Evolutionary conservation across 2,113 vertebrate genomes (phyloP), one percentile per base, ranked within the genome.

Genomic region (Grammomys surdaster): DNA sequence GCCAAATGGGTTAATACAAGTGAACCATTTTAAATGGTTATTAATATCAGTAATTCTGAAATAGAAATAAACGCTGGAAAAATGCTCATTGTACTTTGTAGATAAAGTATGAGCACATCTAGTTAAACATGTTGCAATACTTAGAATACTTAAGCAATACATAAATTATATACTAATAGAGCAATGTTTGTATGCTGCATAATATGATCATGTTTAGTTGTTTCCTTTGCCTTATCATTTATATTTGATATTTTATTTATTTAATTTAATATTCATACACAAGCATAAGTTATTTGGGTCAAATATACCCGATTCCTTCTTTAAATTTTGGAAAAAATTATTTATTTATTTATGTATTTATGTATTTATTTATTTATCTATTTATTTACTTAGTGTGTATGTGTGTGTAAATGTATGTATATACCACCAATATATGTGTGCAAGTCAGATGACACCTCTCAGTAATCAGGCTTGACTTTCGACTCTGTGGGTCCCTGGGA

Each of bases 101-200:
- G 33, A 85, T 1, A 54, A 67, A 22, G 40, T 26, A 17, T 77
- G 31, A 77, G 3, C 43, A 67, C 11, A 93, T 84, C 24, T 88
- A 54, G 77, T 96, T 95, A 20, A 73, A 88, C 87, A 54, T 70
- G 73, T 85, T 85, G 24, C 88, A 95, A 73, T 80, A 26, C 31
- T 17, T 70, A 60, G 46, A 67, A 67, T 31, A 67, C 11, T 12
- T 67, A 67, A 67, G 26, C 28, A 31, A 67, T 10, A 13, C 65
- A 67, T 77, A 88, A 91, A 80, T 36, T 72, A 51, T 48, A 46
- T 77, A 56, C 9, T 48, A 72, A 16, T 75, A 87, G 84, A 92
- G n/a, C 11, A 90, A 19, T 81, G 36, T 4, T 84, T 92, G 60
- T 67, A 51, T 90, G 88, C 16, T 92, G 17, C 10, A 48, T 89